A percentile compares a stretch with the other conserved stretches of the same genome.
Conservation (phyloP, 2,113 vertebrate genomes). For the Coreoperca whiteheadi region DNA sequence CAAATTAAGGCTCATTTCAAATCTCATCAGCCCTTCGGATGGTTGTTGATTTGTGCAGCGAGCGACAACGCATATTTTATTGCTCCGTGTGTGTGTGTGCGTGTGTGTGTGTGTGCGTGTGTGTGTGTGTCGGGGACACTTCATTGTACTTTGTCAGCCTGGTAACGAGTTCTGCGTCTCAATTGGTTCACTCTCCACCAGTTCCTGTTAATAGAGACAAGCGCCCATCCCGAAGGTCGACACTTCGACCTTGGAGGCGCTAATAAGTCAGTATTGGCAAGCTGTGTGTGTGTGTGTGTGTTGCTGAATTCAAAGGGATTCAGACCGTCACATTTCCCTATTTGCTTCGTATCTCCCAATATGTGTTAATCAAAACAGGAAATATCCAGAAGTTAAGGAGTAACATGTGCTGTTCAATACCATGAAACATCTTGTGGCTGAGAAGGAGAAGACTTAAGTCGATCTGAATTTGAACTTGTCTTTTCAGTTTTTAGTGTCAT, state of each 20-base stretch:
- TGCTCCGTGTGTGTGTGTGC: slow-evolving; percentile 30
- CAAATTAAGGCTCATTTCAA: slow-evolving; percentile 80
- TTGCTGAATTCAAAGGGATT: slow-evolving; percentile 27
- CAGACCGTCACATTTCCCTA: background rate
- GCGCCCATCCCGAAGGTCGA: slow-evolving; percentile 70
- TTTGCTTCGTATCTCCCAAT: background rate
- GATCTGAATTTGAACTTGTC: no score
- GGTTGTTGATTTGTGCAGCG: slow-evolving; percentile 71
- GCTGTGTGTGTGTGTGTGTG: slow-evolving; percentile 39
- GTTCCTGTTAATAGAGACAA: slow-evolving; percentile 74
- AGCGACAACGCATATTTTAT: slow-evolving; percentile 77
- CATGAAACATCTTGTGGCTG: no score
- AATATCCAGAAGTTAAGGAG: no score
- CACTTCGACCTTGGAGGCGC: slow-evolving; percentile 73
- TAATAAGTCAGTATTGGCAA: slow-evolving; percentile 70
- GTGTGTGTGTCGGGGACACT: slow-evolving; percentile 12
- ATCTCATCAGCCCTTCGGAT: slow-evolving; percentile 72
- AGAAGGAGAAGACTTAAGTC: no score
- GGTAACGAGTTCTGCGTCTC: slow-evolving; percentile 64
- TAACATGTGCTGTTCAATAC: background rate
- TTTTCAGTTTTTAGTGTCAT: background rate
- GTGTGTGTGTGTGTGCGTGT: slow-evolving; percentile 7
- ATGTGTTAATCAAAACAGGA: background rate
- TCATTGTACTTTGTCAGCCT: slow-evolving; percentile 66
- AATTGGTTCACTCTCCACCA: slow-evolving; percentile 65